These are phyloP conservation scores for Limonius californicus DNA, from an alignment of 1,140 invertebrate genomes.

Conservation along the genomic window DNA sequence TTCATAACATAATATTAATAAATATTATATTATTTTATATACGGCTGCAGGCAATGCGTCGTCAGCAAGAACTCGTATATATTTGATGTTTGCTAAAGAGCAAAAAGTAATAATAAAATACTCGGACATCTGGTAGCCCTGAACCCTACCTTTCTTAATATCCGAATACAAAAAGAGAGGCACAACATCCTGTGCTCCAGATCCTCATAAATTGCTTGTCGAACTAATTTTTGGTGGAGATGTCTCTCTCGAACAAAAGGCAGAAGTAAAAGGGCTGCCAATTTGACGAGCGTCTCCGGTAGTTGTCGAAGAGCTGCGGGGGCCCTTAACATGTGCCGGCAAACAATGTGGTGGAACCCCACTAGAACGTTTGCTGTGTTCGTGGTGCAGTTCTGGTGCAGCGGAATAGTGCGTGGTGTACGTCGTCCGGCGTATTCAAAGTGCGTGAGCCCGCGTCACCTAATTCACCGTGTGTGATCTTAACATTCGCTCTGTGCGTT, in stretches of 20 bases:
- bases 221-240: not conserved
- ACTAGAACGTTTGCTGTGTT: constrained; percentile 2
- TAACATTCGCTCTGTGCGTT: not conserved
- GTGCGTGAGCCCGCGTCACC: not conserved
- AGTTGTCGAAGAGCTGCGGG: constrained; percentile 6
- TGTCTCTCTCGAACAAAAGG: not conserved
- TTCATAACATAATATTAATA: too few relatives aligned
- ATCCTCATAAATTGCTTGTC: not conserved
- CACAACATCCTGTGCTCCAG: not conserved
- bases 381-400: not conserved
- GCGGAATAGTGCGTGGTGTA: not conserved
- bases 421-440: not conserved
- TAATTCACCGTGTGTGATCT: not conserved
- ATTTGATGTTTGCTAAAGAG: too few relatives aligned
- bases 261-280: constrained; percentile 2
- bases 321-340: constrained; percentile 5
- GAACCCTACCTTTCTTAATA: not conserved
- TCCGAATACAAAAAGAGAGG: not conserved
- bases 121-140: too few relatives aligned
- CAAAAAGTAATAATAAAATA: too few relatives aligned
- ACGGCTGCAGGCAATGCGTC: too few relatives aligned
- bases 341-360: constrained; percentile 10
- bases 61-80: too few relatives aligned
- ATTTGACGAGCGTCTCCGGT: constrained; percentile 2
- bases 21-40: too few relatives aligned